Percentiles rank a stretch among this genome's conserved stretches.
phyloP scores from a whole-genome alignment of 2,888 invertebrate genomes.

The Shargacucullia verbasci region DNA sequence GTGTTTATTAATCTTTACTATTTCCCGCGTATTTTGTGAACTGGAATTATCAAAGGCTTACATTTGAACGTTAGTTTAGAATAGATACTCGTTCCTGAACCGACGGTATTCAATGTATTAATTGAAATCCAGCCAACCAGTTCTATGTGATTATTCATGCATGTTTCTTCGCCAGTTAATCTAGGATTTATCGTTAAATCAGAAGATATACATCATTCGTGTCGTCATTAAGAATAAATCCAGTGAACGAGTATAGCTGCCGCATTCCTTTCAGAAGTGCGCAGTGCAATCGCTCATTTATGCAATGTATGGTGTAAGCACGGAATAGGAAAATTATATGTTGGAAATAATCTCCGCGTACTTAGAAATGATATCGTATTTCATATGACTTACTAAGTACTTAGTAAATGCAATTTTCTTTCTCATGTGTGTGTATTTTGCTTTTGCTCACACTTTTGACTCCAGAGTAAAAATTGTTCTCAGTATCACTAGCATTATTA shows the following conservation, averaged over 20 bases:
- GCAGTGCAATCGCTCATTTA: conserved; percentile 44
- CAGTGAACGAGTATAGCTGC: conserved; percentile 50
- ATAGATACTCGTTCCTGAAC: not conserved
- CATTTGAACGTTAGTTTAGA: not conserved
- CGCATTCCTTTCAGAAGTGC: conserved; percentile 59
- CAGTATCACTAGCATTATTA: conserved; percentile 43
- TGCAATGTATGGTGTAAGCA: conserved; percentile 48
- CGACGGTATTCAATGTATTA: conserved; percentile 12
- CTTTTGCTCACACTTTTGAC: conserved; percentile 34
- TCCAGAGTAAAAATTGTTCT: conserved; percentile 33
- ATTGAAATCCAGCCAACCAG: conserved; percentile 23
- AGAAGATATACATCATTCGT: conserved; percentile 59
- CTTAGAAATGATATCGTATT: conserved; percentile 26
- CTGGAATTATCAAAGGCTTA: conserved; percentile 1
- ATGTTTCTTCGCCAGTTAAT: conserved; percentile 45
- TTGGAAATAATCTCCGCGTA: conserved; percentile 21
- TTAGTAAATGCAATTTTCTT: not conserved
- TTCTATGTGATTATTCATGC: conserved; percentile 45
- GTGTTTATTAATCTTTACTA: not conserved
- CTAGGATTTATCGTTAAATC: conserved; percentile 59
- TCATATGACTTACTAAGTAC: conserved; percentile 1
- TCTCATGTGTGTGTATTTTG: not conserved
- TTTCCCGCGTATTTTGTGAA: conserved; percentile 1
- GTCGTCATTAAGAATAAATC: conserved; percentile 59
- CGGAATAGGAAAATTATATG: conserved; percentile 38